Base-by-base conservation (phyloP, 2,113 vertebrate genomes). In the Callocephalon fimbriatum region DNA sequence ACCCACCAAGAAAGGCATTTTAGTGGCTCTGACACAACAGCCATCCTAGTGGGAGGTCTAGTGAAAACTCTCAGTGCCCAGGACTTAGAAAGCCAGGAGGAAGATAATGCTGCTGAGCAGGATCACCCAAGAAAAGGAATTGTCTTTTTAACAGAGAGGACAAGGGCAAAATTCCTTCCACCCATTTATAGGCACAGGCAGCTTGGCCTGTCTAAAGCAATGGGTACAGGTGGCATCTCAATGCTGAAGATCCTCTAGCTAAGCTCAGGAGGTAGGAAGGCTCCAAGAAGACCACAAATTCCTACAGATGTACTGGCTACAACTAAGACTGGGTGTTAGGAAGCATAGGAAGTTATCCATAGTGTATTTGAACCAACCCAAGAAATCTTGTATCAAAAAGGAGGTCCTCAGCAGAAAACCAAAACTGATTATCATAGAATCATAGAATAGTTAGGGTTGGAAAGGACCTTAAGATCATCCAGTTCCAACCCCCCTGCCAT, bases 11-110 rank as follows among this genome's bases (percentile, higher is more conserved):
- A 44, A 37, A 21, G 62, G 85, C 93, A 2, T 47, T 59, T 78
- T 31, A 29, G 72, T 16, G 48, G 63, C 74, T 74, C 40, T 35
- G 86, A 51, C 73, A 23, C 50, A 3, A 40, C 79, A 77, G 63
- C 29, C 79, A 45, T 35, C 86, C 68, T 79, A 10, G 9, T 96
- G 95, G 95, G 96, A 94, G 94, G 94, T 97, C 96, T 78, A 16
- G 54, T 35, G 68, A 74, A 45, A 7, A 20, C 4, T 15, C 62
- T 3, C 42, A 38, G 31, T 7, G 84, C 35, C 38, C 12, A 6
- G 54, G 26, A 66, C 47, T 73, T 53, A 40, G 4, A 1, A 44
- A 70, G 78, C 53, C 2, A 1, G 1, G 5, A 54, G 37, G 72
- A 50, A 95, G 96, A 81, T 96, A 95, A 91, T 32, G 3, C 54